Evolutionary conservation across 2,888 invertebrate species (phyloP).

Genomic region (Oasisia sp.): DNA sequence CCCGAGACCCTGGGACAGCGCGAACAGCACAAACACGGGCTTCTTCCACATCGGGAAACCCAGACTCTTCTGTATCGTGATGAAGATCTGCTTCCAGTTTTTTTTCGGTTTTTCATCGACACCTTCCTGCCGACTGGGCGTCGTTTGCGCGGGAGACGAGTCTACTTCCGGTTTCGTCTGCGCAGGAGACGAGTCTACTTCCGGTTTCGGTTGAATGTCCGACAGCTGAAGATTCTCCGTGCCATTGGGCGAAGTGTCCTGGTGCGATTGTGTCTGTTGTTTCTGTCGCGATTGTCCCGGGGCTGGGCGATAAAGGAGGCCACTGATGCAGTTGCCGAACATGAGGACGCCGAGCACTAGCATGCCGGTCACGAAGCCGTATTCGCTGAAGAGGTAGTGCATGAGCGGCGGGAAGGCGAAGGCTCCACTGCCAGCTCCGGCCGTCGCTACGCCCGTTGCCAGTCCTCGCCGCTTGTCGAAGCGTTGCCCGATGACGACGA

Average conservation of each 20-base stretch:
- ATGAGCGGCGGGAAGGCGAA: constrained; percentile 48
- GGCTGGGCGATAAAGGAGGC: neutral
- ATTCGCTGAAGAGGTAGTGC: constrained; percentile 41
- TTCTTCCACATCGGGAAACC: constrained; percentile 17
- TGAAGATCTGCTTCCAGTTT: neutral
- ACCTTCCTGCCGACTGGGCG: too few relatives aligned
- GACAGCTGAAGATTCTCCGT: neutral
- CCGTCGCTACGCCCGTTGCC: constrained; percentile 46
- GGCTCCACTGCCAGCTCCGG: constrained; percentile 50
- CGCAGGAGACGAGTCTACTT: neutral
- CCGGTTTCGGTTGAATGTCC: neutral
- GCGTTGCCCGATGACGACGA: neutral
- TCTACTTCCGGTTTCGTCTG: neutral
- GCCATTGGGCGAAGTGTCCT: neutral
- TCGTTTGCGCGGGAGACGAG: neutral
- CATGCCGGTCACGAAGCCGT: constrained; percentile 46
- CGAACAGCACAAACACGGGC: neutral
- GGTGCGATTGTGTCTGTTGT: neutral
- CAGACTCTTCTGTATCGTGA: neutral
- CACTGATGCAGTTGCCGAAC: neutral
- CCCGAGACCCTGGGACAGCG: neutral
- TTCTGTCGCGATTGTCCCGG: neutral
- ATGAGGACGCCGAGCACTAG: constrained; percentile 40
- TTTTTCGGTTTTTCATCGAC: neutral
- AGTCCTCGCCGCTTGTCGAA: constrained; percentile 45